A percentile compares a stretch with the other conserved stretches of the same genome.
Conservation (phyloP, 2,113 vertebrate genomes). For the Miniopterus natalensis region DNA sequence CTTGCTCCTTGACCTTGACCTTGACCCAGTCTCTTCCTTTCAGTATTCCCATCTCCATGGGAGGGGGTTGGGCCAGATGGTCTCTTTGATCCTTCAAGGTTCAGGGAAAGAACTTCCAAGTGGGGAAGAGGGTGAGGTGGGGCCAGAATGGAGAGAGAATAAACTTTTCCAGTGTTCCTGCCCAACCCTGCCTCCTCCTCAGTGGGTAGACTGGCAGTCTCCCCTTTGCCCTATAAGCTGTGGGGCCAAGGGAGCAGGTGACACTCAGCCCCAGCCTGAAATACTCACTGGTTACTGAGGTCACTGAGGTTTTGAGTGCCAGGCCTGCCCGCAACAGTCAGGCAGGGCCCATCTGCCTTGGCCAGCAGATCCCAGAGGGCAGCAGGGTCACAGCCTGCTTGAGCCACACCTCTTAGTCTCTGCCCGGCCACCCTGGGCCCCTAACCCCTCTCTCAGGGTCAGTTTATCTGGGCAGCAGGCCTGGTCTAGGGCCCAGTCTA, state of each 20-base stretch:
- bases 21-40: slow-evolving; percentile 23
- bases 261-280: slow-evolving; percentile 65
- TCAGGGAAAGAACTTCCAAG: slow-evolving; percentile 65
- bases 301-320: slow-evolving; percentile 42
- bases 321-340: background rate
- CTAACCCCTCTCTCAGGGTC: background rate
- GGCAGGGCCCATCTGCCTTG: background rate
- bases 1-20: background rate
- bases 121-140: slow-evolving; percentile 60
- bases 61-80: background rate
- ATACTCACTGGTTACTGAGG: slow-evolving; percentile 68
- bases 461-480: slow-evolving; percentile 50
- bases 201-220: slow-evolving; percentile 54
- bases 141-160: background rate
- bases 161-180: slow-evolving; percentile 63
- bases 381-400: background rate
- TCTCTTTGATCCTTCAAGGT: background rate
- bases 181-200: background rate
- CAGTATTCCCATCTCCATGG: background rate
- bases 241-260: slow-evolving; percentile 80
- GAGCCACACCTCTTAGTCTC: background rate
- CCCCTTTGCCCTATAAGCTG: slow-evolving; percentile 82
- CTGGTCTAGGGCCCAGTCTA: background rate
- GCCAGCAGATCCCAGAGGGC: background rate
- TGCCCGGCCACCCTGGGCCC: background rate